phyloP scores from a whole-genome alignment of 2,113 vertebrate species.

The Pogona vitticeps region DNA sequence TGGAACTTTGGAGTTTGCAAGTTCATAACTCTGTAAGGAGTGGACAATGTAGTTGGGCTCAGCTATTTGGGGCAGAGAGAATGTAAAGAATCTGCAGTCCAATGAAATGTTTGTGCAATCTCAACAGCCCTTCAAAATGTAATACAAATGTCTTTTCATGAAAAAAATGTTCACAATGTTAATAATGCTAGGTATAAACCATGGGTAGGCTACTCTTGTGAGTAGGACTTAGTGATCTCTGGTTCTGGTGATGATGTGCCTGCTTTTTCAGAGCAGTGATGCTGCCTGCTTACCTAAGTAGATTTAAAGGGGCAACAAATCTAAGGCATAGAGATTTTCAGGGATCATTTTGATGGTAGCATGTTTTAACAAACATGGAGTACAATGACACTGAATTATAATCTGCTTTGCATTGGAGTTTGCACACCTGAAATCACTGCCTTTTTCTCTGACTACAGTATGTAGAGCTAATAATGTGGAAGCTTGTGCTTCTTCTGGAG shows the following conservation, averaged over 20 bases:
- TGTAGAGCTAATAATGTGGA: too few species aligned
- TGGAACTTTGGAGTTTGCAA: accelerated
- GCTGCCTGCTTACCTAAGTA: background rate
- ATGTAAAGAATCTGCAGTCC: background rate
- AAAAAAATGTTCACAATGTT: background rate
- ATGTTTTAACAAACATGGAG: too few species aligned
- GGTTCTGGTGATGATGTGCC: background rate
- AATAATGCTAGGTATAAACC: background rate
- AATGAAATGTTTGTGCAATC: background rate
- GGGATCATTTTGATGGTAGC: background rate
- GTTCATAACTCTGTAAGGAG: background rate
- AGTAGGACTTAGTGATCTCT: background rate
- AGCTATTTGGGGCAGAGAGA: accelerated
- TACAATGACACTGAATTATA: too few species aligned
- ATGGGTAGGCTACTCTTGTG: background rate
- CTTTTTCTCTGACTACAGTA: too few species aligned
- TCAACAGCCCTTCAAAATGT: background rate
- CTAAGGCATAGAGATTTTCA: background rate
- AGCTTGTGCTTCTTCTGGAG: too few species aligned
- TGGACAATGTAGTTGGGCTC: background rate
- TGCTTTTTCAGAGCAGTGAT: background rate
- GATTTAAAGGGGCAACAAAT: background rate
- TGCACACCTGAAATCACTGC: too few species aligned
- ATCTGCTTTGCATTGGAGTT: too few species aligned
- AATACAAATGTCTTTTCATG: accelerated